These are phyloP conservation scores for Tauraco hartlaubi DNA, from an alignment of 2,797 vertebrate genomes.

Conservation along the genomic window DNA sequence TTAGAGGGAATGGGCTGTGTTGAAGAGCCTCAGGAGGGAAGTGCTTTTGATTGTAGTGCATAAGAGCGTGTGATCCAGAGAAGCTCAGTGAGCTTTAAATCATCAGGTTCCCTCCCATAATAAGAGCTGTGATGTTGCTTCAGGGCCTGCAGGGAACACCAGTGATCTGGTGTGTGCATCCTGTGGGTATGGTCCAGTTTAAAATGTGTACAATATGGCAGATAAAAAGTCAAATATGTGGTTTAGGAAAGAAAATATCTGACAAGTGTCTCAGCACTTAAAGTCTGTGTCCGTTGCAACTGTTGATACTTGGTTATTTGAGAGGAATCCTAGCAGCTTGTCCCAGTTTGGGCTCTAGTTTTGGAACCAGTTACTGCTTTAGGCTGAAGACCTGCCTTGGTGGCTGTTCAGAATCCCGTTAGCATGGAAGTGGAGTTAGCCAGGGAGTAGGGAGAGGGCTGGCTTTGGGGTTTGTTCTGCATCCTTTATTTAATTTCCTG, in stretches of 20 bases:
- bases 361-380: background rate
- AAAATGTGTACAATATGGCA: background rate
- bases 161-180: background rate
- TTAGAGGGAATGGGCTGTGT: background rate
- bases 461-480: background rate
- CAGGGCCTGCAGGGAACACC: background rate
- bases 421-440: fast-evolving
- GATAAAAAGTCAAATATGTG: background rate
- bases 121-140: background rate
- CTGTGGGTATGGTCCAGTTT: background rate
- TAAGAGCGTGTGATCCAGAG: background rate
- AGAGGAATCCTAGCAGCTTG: background rate
- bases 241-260: background rate
- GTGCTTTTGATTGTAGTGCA: background rate
- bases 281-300: background rate
- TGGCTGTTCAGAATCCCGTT: background rate
- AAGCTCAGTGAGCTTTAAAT: background rate
- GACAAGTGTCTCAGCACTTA: background rate
- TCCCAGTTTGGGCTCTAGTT: background rate
- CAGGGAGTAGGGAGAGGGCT: background rate
- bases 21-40: background rate
- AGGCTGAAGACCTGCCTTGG: background rate
- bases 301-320: background rate
- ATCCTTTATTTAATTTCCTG: background rate
- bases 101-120: background rate